These are phyloP conservation scores for Lineus longissimus DNA, from an alignment of 1,140 invertebrate species.

Conservation along the genomic window DNA sequence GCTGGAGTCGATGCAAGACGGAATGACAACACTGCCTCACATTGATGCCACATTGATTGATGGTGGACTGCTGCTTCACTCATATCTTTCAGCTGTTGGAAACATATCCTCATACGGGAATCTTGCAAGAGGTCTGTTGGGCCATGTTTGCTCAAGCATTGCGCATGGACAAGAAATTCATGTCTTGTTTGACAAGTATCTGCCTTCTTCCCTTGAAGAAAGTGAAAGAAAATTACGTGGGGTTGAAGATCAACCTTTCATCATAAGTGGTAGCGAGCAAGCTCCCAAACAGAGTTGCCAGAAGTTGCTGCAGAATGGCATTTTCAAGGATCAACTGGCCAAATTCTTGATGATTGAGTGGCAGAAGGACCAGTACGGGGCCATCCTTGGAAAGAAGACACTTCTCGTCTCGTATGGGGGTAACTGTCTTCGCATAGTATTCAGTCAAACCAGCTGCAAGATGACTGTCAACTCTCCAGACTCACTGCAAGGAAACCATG, in stretches of 20 bases:
- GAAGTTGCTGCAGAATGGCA: constrained; percentile 4
- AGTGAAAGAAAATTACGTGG: constrained; percentile 9
- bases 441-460: not conserved
- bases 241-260: not conserved
- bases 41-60: constrained; percentile 14
- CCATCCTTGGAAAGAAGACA: constrained; percentile 2
- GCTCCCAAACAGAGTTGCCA: constrained; percentile 4
- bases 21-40: not conserved
- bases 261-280: constrained; percentile 10
- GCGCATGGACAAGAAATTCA: not conserved
- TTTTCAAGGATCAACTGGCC: constrained; percentile 12
- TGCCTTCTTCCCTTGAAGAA: not conserved
- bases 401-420: constrained; percentile 10
- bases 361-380: constrained; percentile 3
- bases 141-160: not conserved
- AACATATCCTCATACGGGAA: constrained; percentile 10
- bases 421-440: not conserved
- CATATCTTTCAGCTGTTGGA: constrained; percentile 8
- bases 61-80: constrained; percentile 15
- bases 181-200: not conserved
- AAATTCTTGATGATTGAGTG: constrained; percentile 13
- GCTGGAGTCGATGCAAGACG: constrained; percentile 10
- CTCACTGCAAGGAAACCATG: constrained; percentile 1
- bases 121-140: not conserved
- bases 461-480: not conserved